Evolutionary conservation across 2,113 vertebrate species (phyloP).

Genomic region (Nothoprocta pentlandii): DNA sequence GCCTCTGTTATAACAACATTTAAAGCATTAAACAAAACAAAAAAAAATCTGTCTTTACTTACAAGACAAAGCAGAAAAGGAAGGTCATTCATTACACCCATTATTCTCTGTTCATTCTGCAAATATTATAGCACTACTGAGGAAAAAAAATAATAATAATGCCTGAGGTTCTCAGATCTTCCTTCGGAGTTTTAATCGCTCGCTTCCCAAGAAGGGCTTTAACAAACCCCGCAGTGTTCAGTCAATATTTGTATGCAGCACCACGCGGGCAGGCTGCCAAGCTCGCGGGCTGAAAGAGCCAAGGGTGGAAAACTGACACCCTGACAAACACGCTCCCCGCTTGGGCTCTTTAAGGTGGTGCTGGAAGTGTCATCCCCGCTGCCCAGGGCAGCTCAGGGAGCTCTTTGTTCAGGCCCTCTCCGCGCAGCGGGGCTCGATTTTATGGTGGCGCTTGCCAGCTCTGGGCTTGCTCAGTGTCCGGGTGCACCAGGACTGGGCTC

Average conservation of each 20-base stretch:
- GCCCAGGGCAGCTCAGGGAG: conserved; percentile 51
- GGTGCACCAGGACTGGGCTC: conserved; percentile 58
- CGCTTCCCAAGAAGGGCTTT: conserved; percentile 74
- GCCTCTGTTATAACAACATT: conserved; percentile 41
- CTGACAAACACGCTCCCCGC: conserved; percentile 74
- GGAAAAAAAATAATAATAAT: conserved; percentile 69
- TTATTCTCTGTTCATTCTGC: conserved; percentile 74
- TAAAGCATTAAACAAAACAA: conserved; percentile 41
- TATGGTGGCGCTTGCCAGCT: too few species aligned
- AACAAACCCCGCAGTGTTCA: conserved; percentile 84
- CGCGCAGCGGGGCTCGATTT: too few species aligned
- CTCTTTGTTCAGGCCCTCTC: neutral
- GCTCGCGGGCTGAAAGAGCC: conserved; percentile 75
- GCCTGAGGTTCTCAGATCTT: conserved; percentile 78
- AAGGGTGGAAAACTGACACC: conserved; percentile 81
- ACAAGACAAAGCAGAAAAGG: conserved; percentile 76
- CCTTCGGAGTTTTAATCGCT: conserved; percentile 79
- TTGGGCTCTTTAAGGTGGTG: conserved; percentile 78
- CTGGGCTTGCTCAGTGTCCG: conserved; percentile 67
- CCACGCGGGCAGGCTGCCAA: conserved; percentile 82
- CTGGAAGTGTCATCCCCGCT: conserved; percentile 78
- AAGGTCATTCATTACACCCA: conserved; percentile 74
- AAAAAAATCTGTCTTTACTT: conserved; percentile 79
- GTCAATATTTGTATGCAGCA: conserved; percentile 87
- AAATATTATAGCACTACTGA: conserved; percentile 70